These are phyloP conservation scores for Smutsia gigantea DNA, from an alignment of 2,797 vertebrate species.

Conservation along the genomic window DNA sequence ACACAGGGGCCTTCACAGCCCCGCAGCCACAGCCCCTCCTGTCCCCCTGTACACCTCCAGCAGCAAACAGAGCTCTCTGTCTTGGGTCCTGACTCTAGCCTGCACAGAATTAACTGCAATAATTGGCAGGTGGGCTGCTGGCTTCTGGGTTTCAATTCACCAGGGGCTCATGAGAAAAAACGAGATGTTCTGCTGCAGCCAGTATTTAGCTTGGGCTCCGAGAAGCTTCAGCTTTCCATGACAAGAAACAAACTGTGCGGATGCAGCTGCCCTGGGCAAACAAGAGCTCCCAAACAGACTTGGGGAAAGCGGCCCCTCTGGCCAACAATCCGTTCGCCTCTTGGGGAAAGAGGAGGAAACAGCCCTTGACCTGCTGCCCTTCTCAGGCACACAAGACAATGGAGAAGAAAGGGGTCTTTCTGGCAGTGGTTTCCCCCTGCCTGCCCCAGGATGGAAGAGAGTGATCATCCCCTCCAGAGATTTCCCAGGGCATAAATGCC, in stretches of 20 bases:
- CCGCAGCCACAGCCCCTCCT: neutral
- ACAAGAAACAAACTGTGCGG: conserved; percentile 37
- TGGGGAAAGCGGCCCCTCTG: neutral
- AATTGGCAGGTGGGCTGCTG: conserved; percentile 77
- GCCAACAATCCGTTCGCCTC: neutral
- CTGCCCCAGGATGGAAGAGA: neutral
- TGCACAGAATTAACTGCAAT: conserved; percentile 72
- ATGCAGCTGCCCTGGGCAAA: conserved; percentile 34
- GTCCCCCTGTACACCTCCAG: neutral
- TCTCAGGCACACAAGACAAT: neutral
- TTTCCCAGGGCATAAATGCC: neutral
- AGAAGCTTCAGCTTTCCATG: conserved; percentile 37
- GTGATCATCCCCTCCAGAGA: neutral
- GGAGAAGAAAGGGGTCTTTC: neutral
- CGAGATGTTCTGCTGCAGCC: conserved; percentile 4
- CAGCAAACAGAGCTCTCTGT: conserved; percentile 66
- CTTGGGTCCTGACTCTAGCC: conserved; percentile 2
- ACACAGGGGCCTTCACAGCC: conserved; percentile 58
- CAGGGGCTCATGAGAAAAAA: conserved; percentile 38
- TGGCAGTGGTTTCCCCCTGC: neutral
- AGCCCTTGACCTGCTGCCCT: neutral
- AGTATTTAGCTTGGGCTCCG: conserved; percentile 58
- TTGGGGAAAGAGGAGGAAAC: neutral
- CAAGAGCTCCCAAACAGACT: neutral
- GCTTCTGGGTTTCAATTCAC: conserved; percentile 63